A percentile compares a stretch with the other conserved stretches of the same genome.
phyloP scores from a whole-genome alignment of 2,888 invertebrate species.

The Seira sanloemensis region DNA sequence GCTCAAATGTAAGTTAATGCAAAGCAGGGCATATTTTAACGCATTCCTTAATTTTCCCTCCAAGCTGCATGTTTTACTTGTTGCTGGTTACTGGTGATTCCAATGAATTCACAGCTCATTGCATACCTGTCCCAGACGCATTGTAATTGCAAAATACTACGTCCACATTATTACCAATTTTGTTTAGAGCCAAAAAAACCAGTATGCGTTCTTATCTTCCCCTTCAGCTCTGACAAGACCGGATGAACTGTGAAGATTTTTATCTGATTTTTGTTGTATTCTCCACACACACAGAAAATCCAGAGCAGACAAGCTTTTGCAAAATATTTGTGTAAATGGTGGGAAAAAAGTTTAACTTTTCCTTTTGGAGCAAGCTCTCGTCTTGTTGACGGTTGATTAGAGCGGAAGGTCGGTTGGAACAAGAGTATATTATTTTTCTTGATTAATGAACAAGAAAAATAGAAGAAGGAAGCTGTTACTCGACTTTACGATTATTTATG shows the following conservation, averaged over 20 bases:
- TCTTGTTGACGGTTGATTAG: conserved; percentile 61
- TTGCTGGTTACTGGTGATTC: no score
- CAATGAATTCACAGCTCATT: conserved; percentile 49
- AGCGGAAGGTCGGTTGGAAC: conserved; percentile 49
- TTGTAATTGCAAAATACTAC: not conserved
- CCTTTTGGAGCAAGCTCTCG: not conserved
- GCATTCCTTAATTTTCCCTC: conserved; percentile 6
- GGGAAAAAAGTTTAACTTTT: conserved; percentile 42
- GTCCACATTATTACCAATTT: not conserved
- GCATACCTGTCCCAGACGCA: conserved; percentile 11
- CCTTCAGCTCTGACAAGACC: conserved; percentile 1
- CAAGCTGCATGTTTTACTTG: not conserved
- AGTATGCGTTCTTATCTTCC: conserved; percentile 1
- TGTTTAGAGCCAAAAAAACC: not conserved
- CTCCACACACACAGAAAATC: no score
- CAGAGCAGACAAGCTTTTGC: conserved; percentile 40
- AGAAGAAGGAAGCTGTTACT: conserved; percentile 43
- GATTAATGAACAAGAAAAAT: conserved; percentile 63
- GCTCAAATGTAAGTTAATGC: not conserved
- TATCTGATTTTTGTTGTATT: conserved; percentile 18
- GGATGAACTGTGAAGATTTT: conserved; percentile 32
- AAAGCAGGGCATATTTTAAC: not conserved
- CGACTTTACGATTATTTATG: conserved; percentile 24
- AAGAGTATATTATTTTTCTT: conserved; percentile 24
- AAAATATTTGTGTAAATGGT: conserved; percentile 39